Base-by-base conservation (phyloP, 1,140 invertebrate genomes). In the Drosophila triauraria region DNA sequence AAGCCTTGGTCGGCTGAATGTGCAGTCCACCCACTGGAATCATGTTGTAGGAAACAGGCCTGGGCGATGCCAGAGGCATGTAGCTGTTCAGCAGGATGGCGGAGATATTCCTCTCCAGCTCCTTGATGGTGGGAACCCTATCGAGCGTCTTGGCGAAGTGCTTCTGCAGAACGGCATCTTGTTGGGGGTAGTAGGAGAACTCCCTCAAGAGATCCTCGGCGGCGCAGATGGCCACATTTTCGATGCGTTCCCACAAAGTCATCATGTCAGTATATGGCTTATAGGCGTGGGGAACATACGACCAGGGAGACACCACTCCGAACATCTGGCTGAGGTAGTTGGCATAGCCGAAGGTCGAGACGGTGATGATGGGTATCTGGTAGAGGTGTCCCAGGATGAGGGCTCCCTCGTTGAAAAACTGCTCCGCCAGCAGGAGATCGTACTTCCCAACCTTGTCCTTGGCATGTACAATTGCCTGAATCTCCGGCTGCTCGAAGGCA, bases 21-120 rank as follows among this genome's bases (percentile, higher is more conserved):
- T 94, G 94, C 43, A 94, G 91, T 20, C 94, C 94, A 6, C 93
- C 94, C 40, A 95, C 93, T 7, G 93, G 82, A 7, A 95, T 91
- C 50, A 94, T 93, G 20, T 84, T 92, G 12, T 93, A 93, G 13
- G 93, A 80, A 3, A 91, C 48, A 1, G 94, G 93, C 63, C 93
- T 81, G 6, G 93, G 82, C 15, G 88, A 76, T 25, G 93, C 83
- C 38, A 94, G 71, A 1, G 92, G 88, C 59, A 93, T 93, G 84
- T 95, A 93, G 27, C 79, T 93, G 59, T 94, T 94, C 1, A 93
- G 43, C 17, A 96, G 87, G 3, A 95, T 69, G 13, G 94, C 78
- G 2, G 93, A 94, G 2, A 94, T 91, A 70, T 94, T 94, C 35
- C 87, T 91, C 44, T 94, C 92, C 48, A 95, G 71, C 63, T 94